Evolutionary conservation across 2,888 invertebrate species (phyloP), one percentile per base, ranked within the genome.

Genomic region (Plagiodera versicolora): DNA sequence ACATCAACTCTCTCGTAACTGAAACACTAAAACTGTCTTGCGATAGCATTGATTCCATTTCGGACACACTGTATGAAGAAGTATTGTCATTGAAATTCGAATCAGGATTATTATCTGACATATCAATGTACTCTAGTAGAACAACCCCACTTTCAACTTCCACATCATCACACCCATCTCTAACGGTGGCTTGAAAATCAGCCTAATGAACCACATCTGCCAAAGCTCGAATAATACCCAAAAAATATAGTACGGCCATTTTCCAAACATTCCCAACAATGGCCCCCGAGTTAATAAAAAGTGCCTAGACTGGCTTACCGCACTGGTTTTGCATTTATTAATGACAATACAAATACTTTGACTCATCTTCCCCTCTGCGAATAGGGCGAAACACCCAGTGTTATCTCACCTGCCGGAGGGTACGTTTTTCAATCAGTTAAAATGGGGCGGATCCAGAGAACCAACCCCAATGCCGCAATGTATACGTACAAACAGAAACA

Each of bases 361-460:
- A 67, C 70, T 70, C 72, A 70, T 72, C 72, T 68, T 68, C 64
- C 67, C 71, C 71, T 65, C 62, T 56, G 51, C 57, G 55, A 54
- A 54, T 30, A 62, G 55, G 67, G 66, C 65, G 65, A 58, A 65
- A 49, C 56, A 64, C 68, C 70, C 65, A 57, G 66, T 67, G 70
- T 67, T 69, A 68, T 73, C 73, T 73, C 73, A 74, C 74, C 74
- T 74, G 74, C 71, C 70, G 58, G 56, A 53, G 72, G 74, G 67
- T 65, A 69, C 70, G 70, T 71, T 73, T 74, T 74, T 74, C 74
- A 74, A 74, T 74, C 73, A 72, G 63, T 67, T 67, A 65, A 67
- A 67, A 65, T 54, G 62, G 65, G 68, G 67, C 64, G 67, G 63
- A 63, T 56, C 57, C 35, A 52, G 61, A 49, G 54, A 28, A 57